Conservation (phyloP, 2,113 vertebrate species). For the Sitta europaea region DNA sequence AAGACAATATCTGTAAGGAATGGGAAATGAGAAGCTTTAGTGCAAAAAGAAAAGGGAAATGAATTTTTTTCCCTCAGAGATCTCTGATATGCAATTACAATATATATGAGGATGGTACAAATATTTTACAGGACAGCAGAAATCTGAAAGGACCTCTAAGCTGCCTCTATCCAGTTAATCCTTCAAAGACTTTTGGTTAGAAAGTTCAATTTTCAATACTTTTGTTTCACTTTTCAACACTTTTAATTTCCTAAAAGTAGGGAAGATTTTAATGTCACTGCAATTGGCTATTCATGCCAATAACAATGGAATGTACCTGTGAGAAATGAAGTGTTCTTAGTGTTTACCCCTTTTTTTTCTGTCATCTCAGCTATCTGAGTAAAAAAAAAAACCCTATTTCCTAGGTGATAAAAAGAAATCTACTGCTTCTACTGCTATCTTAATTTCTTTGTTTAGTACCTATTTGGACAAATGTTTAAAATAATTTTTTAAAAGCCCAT, state of each 20-base stretch:
- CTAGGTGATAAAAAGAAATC: not conserved
- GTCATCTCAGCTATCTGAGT: not conserved
- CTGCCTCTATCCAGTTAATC: not conserved
- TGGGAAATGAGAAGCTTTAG: not conserved
- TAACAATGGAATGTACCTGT: not conserved
- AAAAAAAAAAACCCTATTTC: not conserved
- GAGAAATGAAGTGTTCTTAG: not conserved
- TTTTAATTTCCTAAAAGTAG: not conserved
- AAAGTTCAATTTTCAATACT: not conserved
- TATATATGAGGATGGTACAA: not conserved
- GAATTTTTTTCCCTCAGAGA: not conserved
- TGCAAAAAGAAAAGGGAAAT: not conserved
- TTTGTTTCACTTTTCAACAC: not conserved
- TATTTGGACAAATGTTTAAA: not conserved
- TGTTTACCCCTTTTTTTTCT: not conserved
- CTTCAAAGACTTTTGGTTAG: not conserved
- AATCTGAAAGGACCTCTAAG: not conserved
- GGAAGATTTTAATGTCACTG: not conserved
- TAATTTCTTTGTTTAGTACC: not conserved
- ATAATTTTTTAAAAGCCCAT: accelerated
- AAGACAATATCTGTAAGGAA: not conserved
- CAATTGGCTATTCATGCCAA: not conserved
- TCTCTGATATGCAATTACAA: not conserved
- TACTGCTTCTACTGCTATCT: not conserved
- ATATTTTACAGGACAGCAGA: not conserved